These are phyloP conservation scores for Tenualosa thibaudeaui DNA, from an alignment of 2,797 vertebrate species.

Conservation along the genomic window DNA sequence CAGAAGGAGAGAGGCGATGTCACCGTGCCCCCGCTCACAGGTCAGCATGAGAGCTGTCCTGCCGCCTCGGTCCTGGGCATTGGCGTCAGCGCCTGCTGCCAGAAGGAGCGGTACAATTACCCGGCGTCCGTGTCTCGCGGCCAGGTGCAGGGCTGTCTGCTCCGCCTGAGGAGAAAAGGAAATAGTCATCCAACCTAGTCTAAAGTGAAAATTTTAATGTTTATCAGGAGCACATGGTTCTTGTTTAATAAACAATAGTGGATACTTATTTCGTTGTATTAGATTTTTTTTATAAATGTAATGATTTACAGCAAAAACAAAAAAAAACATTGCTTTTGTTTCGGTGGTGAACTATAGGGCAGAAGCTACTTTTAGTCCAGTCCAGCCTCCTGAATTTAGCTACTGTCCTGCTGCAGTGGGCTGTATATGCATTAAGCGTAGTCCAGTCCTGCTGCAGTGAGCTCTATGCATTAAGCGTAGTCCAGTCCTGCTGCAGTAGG, in stretches of 20 bases:
- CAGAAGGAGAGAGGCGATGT: slow-evolving; percentile 85
- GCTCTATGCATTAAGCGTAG: not conserved
- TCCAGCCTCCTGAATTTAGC: no score
- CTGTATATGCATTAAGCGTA: no score
- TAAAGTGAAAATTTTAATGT: no score
- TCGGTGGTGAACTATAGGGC: no score
- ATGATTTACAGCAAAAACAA: no score
- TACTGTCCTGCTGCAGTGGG: no score
- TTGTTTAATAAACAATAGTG: not conserved
- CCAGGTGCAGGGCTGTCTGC: slow-evolving; percentile 91
- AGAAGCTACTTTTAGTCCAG: no score
- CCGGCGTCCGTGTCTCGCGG: slow-evolving; percentile 85
- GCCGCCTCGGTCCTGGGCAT: slow-evolving; percentile 87
- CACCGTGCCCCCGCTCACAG: slow-evolving; percentile 80
- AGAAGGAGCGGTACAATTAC: slow-evolving; percentile 89
- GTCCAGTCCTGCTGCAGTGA: not conserved
- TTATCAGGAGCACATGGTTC: not conserved
- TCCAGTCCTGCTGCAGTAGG: no score
- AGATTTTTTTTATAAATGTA: no score
- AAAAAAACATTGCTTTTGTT: no score
- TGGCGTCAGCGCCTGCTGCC: slow-evolving; percentile 82
- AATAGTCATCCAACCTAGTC: not conserved
- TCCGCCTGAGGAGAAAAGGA: slow-evolving; percentile 76
- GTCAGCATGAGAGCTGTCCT: slow-evolving; percentile 90
- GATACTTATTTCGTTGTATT: no score